Evolutionary conservation across 2,888 invertebrate species (phyloP), one percentile per base, ranked within the genome.

Genomic region (Microctonus hyperodae): DNA sequence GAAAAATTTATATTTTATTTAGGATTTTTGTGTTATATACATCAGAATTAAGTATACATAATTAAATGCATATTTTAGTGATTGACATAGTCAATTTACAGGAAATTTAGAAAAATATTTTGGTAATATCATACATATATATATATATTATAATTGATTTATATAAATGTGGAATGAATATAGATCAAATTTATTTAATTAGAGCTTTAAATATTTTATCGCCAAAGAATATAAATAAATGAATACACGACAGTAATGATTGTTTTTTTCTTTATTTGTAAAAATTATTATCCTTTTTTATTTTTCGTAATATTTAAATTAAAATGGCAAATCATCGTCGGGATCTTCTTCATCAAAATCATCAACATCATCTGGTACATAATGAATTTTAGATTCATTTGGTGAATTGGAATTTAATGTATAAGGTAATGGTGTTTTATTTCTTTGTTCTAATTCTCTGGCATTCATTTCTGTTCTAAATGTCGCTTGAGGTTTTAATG

Each of bases 321-420:
- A 90, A 76, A 93, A 89, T 84, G 91, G 90, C 69, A 94, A 86
- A 85, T 94, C 94, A 82, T 94, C 93, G 86, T 94, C 94, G 1
- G 94, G 94, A 85, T 94, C 93, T 84, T 94, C 94, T 77, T 93
- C 93, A 78, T 94, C 94, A 86, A 92, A 91, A 81, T 94, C 94
- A 82, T 94, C 94, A 1, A 89, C 87, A 63, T 89, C 90, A 83
- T 94, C 94, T 10, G 93, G 91, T 72, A 90, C 88, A 78, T 94
- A 94, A 73, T 89, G 88, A 37, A 94, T 91, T 78, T 89, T 89
- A 1, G 79, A 79, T 48, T 74, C 73, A 48, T 73, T 75, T 7
- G 67, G 67, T 51, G 71, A 28, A 65, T 72, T 77, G 13, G 72
- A 61, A 33, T 70, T 70, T 9, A 74, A 40, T 4, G 66, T 76